Conservation (phyloP, 2,797 vertebrate species). For the Cheirogaleus major region DNA sequence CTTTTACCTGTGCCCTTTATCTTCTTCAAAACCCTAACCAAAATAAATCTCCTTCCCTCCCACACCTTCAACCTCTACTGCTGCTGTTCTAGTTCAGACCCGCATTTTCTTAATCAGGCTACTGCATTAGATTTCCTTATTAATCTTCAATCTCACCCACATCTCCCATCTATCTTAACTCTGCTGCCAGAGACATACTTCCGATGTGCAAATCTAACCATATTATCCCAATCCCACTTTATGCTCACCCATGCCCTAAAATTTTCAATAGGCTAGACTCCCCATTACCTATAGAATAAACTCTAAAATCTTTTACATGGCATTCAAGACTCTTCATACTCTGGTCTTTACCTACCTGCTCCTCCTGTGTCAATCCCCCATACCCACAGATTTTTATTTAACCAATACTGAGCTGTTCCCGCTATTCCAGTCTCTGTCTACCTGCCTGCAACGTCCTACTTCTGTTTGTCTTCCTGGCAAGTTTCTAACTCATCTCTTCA, state of each 20-base stretch:
- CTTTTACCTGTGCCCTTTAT: not conserved
- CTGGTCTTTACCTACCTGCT: not conserved
- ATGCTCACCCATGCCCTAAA: not conserved
- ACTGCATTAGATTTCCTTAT: not conserved
- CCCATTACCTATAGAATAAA: not conserved
- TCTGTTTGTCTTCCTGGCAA: slow-evolving; percentile 22
- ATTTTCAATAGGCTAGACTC: not conserved
- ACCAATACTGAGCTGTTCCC: not conserved
- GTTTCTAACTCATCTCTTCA: not conserved
- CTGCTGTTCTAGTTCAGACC: not conserved
- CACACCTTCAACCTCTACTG: not conserved
- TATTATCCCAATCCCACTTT: not conserved
- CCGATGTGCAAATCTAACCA: not conserved
- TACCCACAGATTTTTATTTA: not conserved
- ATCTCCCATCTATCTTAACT: not conserved
- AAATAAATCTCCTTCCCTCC: not conserved
- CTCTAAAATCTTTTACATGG: not conserved
- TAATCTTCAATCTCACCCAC: not conserved
- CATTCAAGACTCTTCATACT: not conserved
- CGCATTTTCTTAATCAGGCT: not conserved
- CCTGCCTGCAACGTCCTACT: not conserved
- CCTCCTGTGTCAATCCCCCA: not conserved
- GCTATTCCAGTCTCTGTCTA: not conserved
- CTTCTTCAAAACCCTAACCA: not conserved
- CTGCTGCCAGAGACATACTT: not conserved